Evolutionary conservation across 1,140 invertebrate genomes (phyloP), one percentile per base, ranked within the genome.

Genomic region (Sogatella furcifera): DNA sequence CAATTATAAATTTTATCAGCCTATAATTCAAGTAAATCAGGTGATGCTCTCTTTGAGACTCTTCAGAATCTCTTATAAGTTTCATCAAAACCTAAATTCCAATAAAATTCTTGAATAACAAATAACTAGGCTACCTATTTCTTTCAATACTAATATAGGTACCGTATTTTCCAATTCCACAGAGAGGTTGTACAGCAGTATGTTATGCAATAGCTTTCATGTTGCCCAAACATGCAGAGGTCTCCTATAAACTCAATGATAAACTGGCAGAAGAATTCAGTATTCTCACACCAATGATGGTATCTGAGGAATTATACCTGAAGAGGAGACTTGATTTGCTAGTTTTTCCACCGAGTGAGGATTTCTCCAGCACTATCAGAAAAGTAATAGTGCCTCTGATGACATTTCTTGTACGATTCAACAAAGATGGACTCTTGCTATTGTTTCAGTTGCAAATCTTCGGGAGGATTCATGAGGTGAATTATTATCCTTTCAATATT

Each of bases 131-230:
- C n/a, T n/a, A n/a, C n/a, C n/a, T n/a, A n/a, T n/a, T n/a, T n/a
- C n/a, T n/a, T n/a, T n/a, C n/a, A n/a, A n/a, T n/a, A n/a, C n/a
- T n/a, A n/a, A n/a, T n/a, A n/a, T n/a, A n/a, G n/a, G n/a, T n/a
- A n/a, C n/a, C 11, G 34, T 8, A 5, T 42, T 14, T 21, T 8
- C 42, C 8, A 24, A 44, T n/a, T 41, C 57, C 55, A 34, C 60
- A 68, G 53, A 64, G 69, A 60, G 67, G 69, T 13, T 70, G 69
- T 49, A 71, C 69, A 9, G 69, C 71, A 2, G 55, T 73, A 28
- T 73, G 71, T 62, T 72, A 72, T 59, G 66, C 68, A 0, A 68
- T 70, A 31, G 65, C 70, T 8, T 65, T 65, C 43, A 64, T 62
- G n/a, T 59, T 70, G n/a, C 46, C 59, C 14, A 66, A 66, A 43